Evolutionary conservation across 2,797 vertebrate species (phyloP).

Genomic region (Chrosomus eos): DNA sequence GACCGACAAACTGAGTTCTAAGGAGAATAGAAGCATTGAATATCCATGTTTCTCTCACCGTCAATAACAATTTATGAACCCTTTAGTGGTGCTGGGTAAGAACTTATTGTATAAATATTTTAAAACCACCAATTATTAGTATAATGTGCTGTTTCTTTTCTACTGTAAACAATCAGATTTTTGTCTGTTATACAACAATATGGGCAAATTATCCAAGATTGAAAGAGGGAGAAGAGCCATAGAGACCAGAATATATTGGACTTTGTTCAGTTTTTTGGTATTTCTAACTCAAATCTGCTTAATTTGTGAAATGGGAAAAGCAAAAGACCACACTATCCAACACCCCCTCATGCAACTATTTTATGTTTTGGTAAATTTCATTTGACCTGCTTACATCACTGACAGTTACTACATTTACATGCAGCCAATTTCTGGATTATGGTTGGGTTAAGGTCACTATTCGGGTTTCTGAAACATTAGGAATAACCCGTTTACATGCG

Average conservation of each 20-base stretch:
- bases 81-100: background rate
- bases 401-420: too few relatives aligned
- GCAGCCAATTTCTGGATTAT: too few relatives aligned
- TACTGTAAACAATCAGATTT: background rate
- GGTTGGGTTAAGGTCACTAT: too few relatives aligned
- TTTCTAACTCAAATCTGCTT: background rate
- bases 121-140: background rate
- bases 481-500: too few relatives aligned
- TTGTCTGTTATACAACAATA: background rate
- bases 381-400: background rate
- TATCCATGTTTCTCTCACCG: background rate
- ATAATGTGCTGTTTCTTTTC: background rate
- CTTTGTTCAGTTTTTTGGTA: background rate
- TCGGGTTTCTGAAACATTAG: too few relatives aligned
- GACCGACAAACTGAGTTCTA: slow-evolving; percentile 21
- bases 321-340: background rate
- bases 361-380: background rate
- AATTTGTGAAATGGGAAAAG: background rate
- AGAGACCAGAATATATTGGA: background rate
- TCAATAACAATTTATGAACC: background rate
- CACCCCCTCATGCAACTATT: background rate
- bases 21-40: slow-evolving; percentile 11
- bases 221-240: too few relatives aligned
- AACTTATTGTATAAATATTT: background rate
- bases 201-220: background rate